Evolutionary conservation across 2,113 vertebrate species (phyloP).

Genomic region (Crotalus horridus): DNA sequence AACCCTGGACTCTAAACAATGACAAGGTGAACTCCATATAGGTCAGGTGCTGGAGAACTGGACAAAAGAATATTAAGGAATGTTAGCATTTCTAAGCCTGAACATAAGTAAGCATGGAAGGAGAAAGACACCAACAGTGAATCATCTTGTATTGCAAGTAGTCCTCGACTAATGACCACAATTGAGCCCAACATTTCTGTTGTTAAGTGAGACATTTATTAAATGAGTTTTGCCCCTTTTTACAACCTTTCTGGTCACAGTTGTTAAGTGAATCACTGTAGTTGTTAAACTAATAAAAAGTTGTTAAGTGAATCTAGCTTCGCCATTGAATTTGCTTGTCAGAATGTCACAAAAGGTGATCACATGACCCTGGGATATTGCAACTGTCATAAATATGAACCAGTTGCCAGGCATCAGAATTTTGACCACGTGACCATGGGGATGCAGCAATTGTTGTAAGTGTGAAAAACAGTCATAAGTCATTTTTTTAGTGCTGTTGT

Average conservation of each 20-base stretch:
- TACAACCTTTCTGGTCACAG: background rate
- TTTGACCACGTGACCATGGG: background rate
- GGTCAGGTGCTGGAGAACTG: background rate
- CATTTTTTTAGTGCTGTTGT: background rate
- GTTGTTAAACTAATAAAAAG: too few species aligned
- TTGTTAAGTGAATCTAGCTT: too few species aligned
- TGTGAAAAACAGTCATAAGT: background rate
- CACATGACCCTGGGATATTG: too few species aligned
- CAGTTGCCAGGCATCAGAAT: background rate
- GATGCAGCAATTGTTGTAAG: background rate
- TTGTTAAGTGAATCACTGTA: too few species aligned
- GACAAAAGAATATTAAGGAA: background rate
- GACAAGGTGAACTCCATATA: background rate
- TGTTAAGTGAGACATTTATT: background rate
- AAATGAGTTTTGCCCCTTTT: background rate
- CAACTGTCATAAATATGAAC: too few species aligned
- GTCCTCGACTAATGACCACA: background rate
- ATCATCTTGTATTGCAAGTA: background rate
- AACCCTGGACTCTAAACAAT: background rate
- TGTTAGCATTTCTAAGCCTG: background rate
- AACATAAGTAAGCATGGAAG: background rate
- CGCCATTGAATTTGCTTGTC: too few species aligned
- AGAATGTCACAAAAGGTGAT: too few species aligned
- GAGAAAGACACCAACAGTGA: background rate
- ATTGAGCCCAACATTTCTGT: background rate